These are phyloP conservation scores for Poicephalus gulielmi DNA, from an alignment of 2,113 vertebrate species.

Conservation along the genomic window DNA sequence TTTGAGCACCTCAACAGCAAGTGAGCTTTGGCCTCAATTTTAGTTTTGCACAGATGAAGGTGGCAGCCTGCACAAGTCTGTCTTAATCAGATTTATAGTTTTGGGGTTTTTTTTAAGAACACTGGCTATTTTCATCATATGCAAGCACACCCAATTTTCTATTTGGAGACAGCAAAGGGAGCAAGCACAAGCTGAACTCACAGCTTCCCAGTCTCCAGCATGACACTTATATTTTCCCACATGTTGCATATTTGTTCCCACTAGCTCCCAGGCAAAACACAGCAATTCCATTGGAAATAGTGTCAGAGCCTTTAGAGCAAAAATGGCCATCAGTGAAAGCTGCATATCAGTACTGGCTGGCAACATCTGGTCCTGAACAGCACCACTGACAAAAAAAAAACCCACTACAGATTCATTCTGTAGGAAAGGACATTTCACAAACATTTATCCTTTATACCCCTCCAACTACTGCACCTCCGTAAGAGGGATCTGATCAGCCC, in stretches of 20 bases:
- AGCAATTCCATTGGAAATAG: neutral
- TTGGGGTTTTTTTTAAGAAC: neutral
- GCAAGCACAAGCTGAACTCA: neutral
- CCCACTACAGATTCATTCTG: neutral
- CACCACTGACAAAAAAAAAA: neutral
- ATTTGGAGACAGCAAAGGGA: neutral
- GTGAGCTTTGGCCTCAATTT: neutral
- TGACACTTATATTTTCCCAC: neutral
- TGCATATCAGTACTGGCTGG: neutral
- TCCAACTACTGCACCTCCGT: neutral
- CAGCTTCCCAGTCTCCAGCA: neutral
- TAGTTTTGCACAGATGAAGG: neutral
- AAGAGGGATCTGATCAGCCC: neutral
- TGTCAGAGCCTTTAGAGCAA: neutral
- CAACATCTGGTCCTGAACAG: neutral
- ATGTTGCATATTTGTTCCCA: neutral
- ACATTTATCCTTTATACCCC: neutral
- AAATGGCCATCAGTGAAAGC: neutral
- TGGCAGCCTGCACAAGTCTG: neutral
- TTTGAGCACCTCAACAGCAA: neutral
- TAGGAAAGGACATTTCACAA: neutral
- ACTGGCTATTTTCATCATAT: neutral
- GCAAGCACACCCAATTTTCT: neutral
- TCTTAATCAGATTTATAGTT: neutral
- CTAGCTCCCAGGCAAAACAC: neutral